A percentile compares a stretch with the other conserved stretches of the same genome.
Conservation (phyloP, 2,888 invertebrate species). For the Dastarcus helophoroides region DNA sequence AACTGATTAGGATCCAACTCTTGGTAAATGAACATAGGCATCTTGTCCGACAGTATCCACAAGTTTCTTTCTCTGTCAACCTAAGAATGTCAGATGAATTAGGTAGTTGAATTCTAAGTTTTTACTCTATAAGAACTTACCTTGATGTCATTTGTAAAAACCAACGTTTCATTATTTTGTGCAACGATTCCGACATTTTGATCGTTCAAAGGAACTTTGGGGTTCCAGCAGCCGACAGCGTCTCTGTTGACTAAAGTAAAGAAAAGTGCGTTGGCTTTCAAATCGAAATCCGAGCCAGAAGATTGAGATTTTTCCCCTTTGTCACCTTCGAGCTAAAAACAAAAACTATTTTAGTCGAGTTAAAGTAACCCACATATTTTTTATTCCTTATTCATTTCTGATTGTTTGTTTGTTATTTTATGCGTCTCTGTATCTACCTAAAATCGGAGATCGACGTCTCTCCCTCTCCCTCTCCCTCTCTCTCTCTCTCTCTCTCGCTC, state of each 20-base stretch:
- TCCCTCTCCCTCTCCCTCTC: too few relatives aligned
- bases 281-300: constrained; percentile 60
- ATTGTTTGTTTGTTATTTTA: too few relatives aligned
- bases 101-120: neutral
- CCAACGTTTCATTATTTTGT: constrained; percentile 52
- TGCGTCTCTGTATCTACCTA: too few relatives aligned
- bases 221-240: constrained; percentile 74
- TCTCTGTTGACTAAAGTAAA: constrained; percentile 68
- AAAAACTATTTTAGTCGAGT: too few relatives aligned
- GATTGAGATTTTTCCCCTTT: constrained; percentile 63
- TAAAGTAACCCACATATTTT: too few relatives aligned
- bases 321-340: constrained; percentile 50
- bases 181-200: constrained; percentile 57
- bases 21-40: constrained; percentile 60
- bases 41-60: constrained; percentile 68
- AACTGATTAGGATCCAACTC: constrained; percentile 52
- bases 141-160: constrained; percentile 72
- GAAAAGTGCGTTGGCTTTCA: constrained; percentile 56
- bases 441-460: too few relatives aligned
- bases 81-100: constrained; percentile 32
- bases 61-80: constrained; percentile 49
- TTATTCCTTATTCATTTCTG: too few relatives aligned
- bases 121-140: constrained; percentile 28
- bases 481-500: too few relatives aligned
- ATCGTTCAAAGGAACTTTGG: constrained; percentile 49